Base-by-base conservation (phyloP, 2,888 invertebrate genomes). In the Cosmia trapezina region DNA sequence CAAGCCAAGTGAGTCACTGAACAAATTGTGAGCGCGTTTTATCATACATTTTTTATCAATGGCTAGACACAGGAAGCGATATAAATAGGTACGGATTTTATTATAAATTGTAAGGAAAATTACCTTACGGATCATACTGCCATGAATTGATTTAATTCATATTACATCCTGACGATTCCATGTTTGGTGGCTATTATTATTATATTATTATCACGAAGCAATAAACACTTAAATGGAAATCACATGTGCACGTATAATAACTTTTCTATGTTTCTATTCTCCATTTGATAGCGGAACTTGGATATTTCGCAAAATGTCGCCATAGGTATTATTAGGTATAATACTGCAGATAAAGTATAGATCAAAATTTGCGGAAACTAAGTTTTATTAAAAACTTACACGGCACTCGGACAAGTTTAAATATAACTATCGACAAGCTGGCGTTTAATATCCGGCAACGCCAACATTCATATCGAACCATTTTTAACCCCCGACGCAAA, bases 391-490 rank as follows among this genome's bases (percentile, higher is more conserved):
- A 85, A 85, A 84, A 74, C 81, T 75, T 81, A 76, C 77, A 78
- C 75, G 77, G 73, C 62, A 69, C 75, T 81, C 70, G 64, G 64
- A 83, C 73, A 83, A 83, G 68, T 81, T 83, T 78, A 81, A 81
- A 78, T 83, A 75, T 82, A 81, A 83, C 75, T 81, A 78, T 82
- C 80, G 75, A 69, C 81, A 79, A 78, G 84, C 83, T 87, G 84
- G 81, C 86, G 84, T 87, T 87, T 87, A 83, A 87, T 87, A 87
- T 87, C 87, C 87, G 87, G 78, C 69, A 68, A 73, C 59, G 71
- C 71, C 77, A 73, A 70, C 76, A 84, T 81, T 85, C 73, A 84
- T 81, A 79, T 67, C 63, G 33, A 76, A 76, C 73, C 73, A 83
- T 80, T 80, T 81, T 85, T 75, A 76, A n/a, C n/a, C n/a, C n/a